phyloP scores from a whole-genome alignment of 2,113 vertebrate species.

The Origma solitaria region DNA sequence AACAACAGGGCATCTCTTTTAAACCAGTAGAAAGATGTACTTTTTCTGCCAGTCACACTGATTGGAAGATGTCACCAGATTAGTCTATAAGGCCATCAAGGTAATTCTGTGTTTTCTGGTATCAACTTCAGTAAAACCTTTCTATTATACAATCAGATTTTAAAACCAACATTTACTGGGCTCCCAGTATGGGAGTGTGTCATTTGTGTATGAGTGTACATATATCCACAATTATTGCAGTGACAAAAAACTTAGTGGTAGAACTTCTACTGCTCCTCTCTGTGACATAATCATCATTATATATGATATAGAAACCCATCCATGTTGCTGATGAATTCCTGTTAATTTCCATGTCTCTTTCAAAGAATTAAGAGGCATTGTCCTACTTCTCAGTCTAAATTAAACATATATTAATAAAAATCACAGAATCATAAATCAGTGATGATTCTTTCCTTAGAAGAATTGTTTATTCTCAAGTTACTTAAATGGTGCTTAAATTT shows the following conservation, averaged over 20 bases:
- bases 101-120: background rate
- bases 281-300: background rate
- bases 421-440: background rate
- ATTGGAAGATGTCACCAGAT: background rate
- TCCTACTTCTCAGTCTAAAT: background rate
- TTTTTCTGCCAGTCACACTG: background rate
- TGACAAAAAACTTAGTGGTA: background rate
- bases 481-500: background rate
- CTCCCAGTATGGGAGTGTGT: background rate
- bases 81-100: background rate
- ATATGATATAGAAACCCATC: background rate
- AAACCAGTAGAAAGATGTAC: background rate
- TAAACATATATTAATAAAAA: background rate
- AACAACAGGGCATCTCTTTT: background rate
- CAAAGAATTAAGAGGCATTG: background rate
- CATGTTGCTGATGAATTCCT: background rate
- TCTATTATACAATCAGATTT: background rate
- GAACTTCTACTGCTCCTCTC: background rate
- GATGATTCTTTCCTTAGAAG: background rate
- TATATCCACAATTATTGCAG: background rate
- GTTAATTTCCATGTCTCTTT: background rate
- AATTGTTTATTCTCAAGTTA: background rate
- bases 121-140: background rate
- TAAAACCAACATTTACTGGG: background rate
- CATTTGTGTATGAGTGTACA: background rate